These are phyloP conservation scores for Vulpes lagopus DNA, from an alignment of 2,113 vertebrate species.

Conservation along the genomic window DNA sequence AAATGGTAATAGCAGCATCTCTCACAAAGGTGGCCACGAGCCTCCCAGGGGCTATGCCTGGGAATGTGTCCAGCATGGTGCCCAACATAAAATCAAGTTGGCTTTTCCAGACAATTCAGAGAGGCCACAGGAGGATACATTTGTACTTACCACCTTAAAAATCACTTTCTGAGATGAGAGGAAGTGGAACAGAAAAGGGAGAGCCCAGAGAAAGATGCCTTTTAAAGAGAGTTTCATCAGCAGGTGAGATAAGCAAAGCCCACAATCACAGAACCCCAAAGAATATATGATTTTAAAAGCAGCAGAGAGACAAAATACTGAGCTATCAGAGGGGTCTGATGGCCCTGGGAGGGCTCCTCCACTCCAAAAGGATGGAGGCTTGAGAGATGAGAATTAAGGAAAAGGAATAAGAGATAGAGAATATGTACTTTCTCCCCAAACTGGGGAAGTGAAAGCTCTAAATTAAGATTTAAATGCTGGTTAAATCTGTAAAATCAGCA, in stretches of 20 bases:
- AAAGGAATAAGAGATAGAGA: not conserved
- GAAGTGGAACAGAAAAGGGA: not conserved
- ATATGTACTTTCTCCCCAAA: not conserved
- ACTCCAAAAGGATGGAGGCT: not conserved
- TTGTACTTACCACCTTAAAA: not conserved
- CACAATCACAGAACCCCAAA: not conserved
- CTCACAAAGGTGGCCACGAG: not conserved
- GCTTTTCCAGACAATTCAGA: not conserved
- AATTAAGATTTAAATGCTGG: not conserved
- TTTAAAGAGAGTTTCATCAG: not conserved
- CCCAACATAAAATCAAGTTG: too few relatives aligned
- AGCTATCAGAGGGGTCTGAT: not conserved
- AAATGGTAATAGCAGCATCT: not conserved
- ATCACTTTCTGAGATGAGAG: not conserved
- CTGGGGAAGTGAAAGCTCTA: not conserved
- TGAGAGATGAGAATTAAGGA: not conserved
- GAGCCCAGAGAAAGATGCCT: not conserved
- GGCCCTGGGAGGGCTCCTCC: not conserved
- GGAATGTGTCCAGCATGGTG: not conserved
- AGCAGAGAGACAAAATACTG: not conserved
- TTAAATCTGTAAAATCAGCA: not conserved
- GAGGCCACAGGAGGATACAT: not conserved
- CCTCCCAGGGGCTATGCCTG: not conserved
- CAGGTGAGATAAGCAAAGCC: not conserved
- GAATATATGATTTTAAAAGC: not conserved